phyloP scores from a whole-genome alignment of 2,797 vertebrate species.

The Tragelaphus eurycerus region DNA sequence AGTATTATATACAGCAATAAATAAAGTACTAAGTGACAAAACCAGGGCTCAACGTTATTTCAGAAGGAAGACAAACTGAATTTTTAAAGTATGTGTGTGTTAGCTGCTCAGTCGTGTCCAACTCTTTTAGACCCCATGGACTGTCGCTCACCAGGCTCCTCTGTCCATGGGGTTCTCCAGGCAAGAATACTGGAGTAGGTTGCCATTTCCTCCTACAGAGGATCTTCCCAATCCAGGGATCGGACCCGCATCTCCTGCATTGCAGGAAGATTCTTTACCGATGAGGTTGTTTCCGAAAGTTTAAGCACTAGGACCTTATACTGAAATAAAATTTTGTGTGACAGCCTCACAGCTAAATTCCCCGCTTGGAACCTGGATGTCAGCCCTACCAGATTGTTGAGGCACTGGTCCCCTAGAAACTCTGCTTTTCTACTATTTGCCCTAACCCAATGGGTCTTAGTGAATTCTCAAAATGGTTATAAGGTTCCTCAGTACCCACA shows the following conservation, averaged over 20 bases:
- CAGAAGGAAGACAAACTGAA: neutral
- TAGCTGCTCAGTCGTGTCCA: neutral
- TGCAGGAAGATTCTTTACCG: neutral
- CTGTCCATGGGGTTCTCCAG: neutral
- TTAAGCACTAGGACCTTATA: neutral
- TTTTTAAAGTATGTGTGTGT: neutral
- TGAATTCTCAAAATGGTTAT: neutral
- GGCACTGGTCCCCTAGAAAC: neutral
- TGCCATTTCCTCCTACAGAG: neutral
- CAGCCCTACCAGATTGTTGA: neutral
- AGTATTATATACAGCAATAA: neutral
- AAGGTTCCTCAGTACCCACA: no score
- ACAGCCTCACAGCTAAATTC: neutral
- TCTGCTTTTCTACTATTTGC: neutral
- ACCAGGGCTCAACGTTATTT: neutral
- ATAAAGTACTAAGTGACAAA: neutral
- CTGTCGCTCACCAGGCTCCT: neutral
- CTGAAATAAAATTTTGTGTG: neutral
- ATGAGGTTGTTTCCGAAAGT: neutral
- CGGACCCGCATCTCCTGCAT: neutral
- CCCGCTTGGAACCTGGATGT: neutral
- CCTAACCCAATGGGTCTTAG: neutral
- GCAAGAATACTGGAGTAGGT: neutral
- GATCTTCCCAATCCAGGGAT: neutral
- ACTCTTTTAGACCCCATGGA: neutral